A percentile compares a stretch with the other conserved stretches of the same genome.
These are phyloP conservation scores for Todiramphus saurophagus DNA, from an alignment of 2,113 vertebrate species.

Conservation along the genomic window DNA sequence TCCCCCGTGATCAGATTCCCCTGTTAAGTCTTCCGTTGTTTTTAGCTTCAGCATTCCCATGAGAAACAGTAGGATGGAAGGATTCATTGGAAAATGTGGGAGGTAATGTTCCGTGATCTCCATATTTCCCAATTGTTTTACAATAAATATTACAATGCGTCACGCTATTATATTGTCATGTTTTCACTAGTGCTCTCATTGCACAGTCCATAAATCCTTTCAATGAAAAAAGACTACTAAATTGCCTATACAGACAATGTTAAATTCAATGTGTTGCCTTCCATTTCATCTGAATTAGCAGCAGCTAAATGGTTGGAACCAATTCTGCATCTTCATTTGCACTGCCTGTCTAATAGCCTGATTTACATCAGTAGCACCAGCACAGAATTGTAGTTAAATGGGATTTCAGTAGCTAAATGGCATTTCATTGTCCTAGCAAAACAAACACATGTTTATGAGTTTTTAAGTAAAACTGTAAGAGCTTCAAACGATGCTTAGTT, in stretches of 20 bases:
- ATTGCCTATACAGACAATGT: neutral
- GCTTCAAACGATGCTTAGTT: neutral
- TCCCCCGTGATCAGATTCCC: neutral
- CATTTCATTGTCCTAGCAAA: conserved; percentile 50
- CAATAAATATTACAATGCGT: neutral
- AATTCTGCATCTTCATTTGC: conserved; percentile 39
- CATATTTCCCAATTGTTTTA: conserved; percentile 18
- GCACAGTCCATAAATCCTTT: conserved; percentile 60
- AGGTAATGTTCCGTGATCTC: conserved; percentile 23
- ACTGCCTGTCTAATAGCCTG: conserved; percentile 41
- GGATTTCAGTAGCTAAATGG: conserved; percentile 29
- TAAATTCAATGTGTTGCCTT: conserved; percentile 35
- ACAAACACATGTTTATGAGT: conserved; percentile 23
- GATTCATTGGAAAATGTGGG: neutral
- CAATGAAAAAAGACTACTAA: conserved; percentile 11
- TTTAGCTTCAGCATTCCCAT: neutral
- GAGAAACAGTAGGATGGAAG: neutral
- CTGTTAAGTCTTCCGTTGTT: neutral
- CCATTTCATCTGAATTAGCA: conserved; percentile 46
- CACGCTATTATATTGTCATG: conserved; percentile 5
- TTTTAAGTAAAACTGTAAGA: conserved; percentile 46
- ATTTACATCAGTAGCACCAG: conserved; percentile 49
- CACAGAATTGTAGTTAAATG: conserved; percentile 57
- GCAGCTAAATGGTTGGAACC: conserved; percentile 42
- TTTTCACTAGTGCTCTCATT: conserved; percentile 45